Percentiles rank a stretch among this genome's conserved stretches.
Evolutionary conservation across 2,888 invertebrate species (phyloP).

Genomic region (Sarcophaga caerulescens): DNA sequence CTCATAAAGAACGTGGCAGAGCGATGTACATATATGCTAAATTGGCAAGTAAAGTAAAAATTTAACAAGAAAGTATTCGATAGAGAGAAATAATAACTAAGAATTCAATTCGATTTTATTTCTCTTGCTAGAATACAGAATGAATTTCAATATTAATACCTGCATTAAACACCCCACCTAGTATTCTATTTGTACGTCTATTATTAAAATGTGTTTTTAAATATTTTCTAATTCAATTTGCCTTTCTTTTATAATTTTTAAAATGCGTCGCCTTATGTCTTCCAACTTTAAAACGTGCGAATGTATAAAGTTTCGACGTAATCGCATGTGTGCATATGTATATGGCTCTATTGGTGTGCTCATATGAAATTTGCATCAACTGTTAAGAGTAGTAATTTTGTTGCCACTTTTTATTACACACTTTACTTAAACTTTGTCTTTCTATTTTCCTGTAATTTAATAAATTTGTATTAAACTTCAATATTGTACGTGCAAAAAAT

Average conservation of each 20-base stretch:
- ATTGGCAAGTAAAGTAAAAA: no score
- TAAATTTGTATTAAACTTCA: slow-evolving; percentile 26
- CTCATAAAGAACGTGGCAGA: no score
- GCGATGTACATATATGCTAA: no score
- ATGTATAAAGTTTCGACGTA: not conserved
- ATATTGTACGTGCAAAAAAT: slow-evolving; percentile 23
- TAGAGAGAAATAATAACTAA: no score
- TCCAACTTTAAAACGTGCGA: slow-evolving; percentile 29
- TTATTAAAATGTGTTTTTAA: not conserved
- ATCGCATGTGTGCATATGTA: not conserved
- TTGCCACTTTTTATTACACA: not conserved
- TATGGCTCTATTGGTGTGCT: no score
- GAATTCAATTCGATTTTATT: no score
- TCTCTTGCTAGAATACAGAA: no score
- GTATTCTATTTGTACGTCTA: no score
- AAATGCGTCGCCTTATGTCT: not conserved
- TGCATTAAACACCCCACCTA: no score
- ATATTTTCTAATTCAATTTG: no score
- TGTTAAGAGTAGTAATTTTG: slow-evolving; percentile 3
- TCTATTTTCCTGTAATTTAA: slow-evolving; percentile 13
- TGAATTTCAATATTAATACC: no score
- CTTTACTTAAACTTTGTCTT: not conserved
- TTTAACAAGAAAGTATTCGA: no score
- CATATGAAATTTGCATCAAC: slow-evolving; percentile 23
- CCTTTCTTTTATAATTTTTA: slow-evolving; percentile 18